These are phyloP conservation scores for Nomada goodeniana DNA, from an alignment of 2,888 invertebrate genomes.

Conservation along the genomic window DNA sequence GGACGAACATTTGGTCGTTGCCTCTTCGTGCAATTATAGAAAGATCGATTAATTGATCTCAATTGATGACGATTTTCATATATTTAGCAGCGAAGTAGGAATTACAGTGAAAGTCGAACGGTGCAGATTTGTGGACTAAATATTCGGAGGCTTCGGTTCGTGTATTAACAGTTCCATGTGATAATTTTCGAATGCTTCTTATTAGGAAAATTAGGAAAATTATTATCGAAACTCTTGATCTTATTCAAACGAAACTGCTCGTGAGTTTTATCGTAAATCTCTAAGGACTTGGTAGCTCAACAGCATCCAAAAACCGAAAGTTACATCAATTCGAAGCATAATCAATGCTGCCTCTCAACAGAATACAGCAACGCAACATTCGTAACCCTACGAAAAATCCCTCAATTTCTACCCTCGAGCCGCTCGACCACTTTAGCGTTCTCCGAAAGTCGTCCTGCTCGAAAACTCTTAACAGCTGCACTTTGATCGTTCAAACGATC, in stretches of 20 bases:
- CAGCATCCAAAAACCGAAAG: neutral
- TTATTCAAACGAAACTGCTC: no score
- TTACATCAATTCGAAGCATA: neutral
- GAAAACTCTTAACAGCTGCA: neutral
- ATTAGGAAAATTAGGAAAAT: neutral
- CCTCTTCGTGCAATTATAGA: no score
- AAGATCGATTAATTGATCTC: no score
- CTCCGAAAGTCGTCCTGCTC: neutral
- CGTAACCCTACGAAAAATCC: neutral
- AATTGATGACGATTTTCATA: no score
- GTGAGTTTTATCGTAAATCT: no score
- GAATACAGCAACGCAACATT: neutral
- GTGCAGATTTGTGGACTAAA: neutral
- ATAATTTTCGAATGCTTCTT: neutral
- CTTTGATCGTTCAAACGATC: slow-evolving; percentile 21
- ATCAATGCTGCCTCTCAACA: neutral
- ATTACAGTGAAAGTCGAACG: neutral
- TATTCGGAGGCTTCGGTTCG: neutral
- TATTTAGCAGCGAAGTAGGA: neutral
- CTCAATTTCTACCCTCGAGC: neutral
- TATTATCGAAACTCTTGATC: neutral
- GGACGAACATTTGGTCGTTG: no score
- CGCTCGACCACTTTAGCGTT: neutral
- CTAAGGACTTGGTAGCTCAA: neutral
- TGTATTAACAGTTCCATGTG: neutral